phyloP scores from a whole-genome alignment of 2,888 invertebrate genomes.

The Diloba caeruleocephala region DNA sequence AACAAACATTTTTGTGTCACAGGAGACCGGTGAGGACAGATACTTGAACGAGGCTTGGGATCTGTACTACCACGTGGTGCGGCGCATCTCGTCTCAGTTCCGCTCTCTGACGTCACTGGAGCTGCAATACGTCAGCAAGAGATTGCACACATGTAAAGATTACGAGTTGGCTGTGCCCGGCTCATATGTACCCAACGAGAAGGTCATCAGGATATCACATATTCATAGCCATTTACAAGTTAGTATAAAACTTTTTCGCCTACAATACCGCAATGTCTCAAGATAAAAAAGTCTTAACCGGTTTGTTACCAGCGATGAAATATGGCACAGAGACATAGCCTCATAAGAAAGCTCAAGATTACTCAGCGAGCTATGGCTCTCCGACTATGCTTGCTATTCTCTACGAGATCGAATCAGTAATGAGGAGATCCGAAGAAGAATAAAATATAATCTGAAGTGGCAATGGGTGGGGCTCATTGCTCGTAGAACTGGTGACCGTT shows the following conservation, averaged over 20 bases:
- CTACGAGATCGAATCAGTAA: no score
- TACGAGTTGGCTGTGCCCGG: slow-evolving; percentile 99
- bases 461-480: no score
- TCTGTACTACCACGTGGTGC: slow-evolving; percentile 98
- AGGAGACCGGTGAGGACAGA: slow-evolving; percentile 94
- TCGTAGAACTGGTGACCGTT: no score
- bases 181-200: slow-evolving; percentile 98
- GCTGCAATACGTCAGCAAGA: slow-evolving; percentile 98
- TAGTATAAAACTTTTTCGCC: slow-evolving; percentile 17
- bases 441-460: no score
- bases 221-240: slow-evolving; percentile 97
- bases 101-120: slow-evolving; percentile 96
- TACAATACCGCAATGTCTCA: no score
- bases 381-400: no score
- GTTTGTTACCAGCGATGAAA: no score
- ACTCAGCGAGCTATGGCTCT: no score
- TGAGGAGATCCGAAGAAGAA: no score
- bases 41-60: slow-evolving; percentile 99
- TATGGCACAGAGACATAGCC: no score
- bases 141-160: slow-evolving; percentile 95
- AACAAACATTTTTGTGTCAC: slow-evolving; percentile 50
- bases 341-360: no score
- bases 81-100: slow-evolving; percentile 97
- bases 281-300: no score
- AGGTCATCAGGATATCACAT: slow-evolving; percentile 94